A percentile compares a stretch with the other conserved stretches of the same genome.
Evolutionary conservation across 2,113 vertebrate species (phyloP).

Genomic region (Thymallus thymallus): DNA sequence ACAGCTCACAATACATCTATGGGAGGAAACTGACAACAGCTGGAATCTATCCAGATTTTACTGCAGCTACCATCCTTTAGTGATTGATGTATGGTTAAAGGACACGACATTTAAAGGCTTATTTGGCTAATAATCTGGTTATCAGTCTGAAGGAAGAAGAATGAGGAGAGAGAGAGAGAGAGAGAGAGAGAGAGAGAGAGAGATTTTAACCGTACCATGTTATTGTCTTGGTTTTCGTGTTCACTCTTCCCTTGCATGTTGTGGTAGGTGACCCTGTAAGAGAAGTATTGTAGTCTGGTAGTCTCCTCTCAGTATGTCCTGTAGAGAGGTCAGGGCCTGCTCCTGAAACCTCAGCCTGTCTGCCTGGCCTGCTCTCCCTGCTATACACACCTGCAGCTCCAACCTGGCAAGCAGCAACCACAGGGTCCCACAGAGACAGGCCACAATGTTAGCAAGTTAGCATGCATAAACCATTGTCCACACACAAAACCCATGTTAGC

Average conservation of each 20-base stretch:
- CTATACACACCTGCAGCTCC: constrained; percentile 51
- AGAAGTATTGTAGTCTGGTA: constrained; percentile 43
- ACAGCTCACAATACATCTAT: constrained; percentile 31
- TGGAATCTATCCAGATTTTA: constrained; percentile 45
- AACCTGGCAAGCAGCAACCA: constrained; percentile 25
- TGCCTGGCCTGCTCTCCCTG: constrained; percentile 40
- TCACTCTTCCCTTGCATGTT: constrained; percentile 66
- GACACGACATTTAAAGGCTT: too few species aligned
- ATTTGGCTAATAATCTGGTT: too few species aligned
- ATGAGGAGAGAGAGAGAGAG: too few species aligned
- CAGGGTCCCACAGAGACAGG: constrained; percentile 20
- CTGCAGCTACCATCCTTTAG: background rate
- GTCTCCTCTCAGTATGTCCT: constrained; percentile 65
- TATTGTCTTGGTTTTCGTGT: constrained; percentile 31
- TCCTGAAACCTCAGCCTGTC: constrained; percentile 60
- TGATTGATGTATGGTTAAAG: too few species aligned
- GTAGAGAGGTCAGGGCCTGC: constrained; percentile 63
- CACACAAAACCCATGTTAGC: background rate
- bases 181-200: too few species aligned
- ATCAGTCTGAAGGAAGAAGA: too few species aligned
- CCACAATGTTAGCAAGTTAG: background rate
- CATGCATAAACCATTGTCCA: background rate
- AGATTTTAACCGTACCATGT: constrained; percentile 57
- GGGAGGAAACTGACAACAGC: constrained; percentile 69
- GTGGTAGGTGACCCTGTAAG: constrained; percentile 27